Evolutionary conservation across 2,113 vertebrate species (phyloP), one percentile per base, ranked within the genome.

Genomic region (Oryzias celebensis): DNA sequence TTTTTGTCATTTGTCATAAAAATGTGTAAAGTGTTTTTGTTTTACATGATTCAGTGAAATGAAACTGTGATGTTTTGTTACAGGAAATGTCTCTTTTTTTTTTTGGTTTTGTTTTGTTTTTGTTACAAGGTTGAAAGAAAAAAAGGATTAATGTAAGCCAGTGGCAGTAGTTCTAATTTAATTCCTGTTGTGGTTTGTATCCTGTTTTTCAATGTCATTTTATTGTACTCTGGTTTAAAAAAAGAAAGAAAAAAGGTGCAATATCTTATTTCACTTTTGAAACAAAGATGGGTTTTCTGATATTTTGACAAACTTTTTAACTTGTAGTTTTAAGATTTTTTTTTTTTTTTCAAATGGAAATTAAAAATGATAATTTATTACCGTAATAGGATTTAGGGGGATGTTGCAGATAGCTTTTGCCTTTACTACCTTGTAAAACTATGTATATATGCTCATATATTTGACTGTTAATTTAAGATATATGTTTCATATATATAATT

Each of bases 31-130:
- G 77, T 85, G 67, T 84, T 78, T 58, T 76, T 75, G 53, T 54
- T 65, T 89, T 90, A 89, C 85, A 88, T 86, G 87, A 92, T 91
- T 92, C 86, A 92, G 80, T 91, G 86, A 91, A 84, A 91, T 90
- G 74, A 92, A 92, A 92, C 92, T 93, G 91, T 93, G 91, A 92
- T 92, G 85, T 92, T 91, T 92, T 90, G 90, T 93, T 92, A 91
- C 89, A 89, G 89, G 75, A 90, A 86, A 84, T 88, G 79, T 90
- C 78, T 86, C 87, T 78, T 36, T 52, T 23, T 15, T 52, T 1
- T 52, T 15, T 52, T 26, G 14, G 28, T 57, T 47, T 15, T 52
- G 3, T 52, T 15, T 52, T 26, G 14, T 52, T 57, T 47, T 85
- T 87, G 90, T 92, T 92, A 88, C 87, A 89, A 68, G 84, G 87